Percentiles rank a stretch among this genome's conserved stretches.
phyloP scores from a whole-genome alignment of 2,797 vertebrate genomes.

The Oceanodroma leucorhoa region DNA sequence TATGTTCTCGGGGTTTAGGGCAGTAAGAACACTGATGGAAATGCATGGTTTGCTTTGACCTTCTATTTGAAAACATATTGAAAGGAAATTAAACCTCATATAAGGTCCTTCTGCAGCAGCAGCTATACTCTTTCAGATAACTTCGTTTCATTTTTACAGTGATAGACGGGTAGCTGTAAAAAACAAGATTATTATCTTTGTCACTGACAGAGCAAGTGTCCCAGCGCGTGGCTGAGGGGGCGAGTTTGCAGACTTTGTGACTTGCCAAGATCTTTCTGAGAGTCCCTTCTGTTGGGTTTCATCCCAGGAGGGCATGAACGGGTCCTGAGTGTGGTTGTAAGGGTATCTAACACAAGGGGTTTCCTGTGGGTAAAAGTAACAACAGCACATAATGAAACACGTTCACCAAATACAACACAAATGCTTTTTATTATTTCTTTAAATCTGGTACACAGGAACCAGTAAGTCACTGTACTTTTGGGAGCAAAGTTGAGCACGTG shows the following conservation, averaged over 20 bases:
- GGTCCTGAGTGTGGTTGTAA: background rate
- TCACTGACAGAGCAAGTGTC: background rate
- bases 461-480: background rate
- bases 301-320: background rate
- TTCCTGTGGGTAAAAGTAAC: background rate
- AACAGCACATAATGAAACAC: background rate
- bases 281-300: background rate
- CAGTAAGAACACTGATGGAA: background rate
- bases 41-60: background rate
- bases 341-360: background rate
- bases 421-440: conserved; percentile 6
- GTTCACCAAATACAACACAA: background rate
- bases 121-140: background rate
- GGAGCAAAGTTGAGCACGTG: background rate
- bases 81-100: background rate
- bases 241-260: background rate
- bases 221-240: background rate
- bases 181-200: background rate
- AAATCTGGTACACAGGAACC: background rate
- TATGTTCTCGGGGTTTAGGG: background rate
- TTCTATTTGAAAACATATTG: background rate
- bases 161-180: background rate
- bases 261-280: background rate
- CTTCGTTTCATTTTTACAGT: background rate
- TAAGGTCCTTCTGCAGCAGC: background rate